Evolutionary conservation across 2,113 vertebrate species (phyloP).

Genomic region (Hippocampus guttulatus): DNA sequence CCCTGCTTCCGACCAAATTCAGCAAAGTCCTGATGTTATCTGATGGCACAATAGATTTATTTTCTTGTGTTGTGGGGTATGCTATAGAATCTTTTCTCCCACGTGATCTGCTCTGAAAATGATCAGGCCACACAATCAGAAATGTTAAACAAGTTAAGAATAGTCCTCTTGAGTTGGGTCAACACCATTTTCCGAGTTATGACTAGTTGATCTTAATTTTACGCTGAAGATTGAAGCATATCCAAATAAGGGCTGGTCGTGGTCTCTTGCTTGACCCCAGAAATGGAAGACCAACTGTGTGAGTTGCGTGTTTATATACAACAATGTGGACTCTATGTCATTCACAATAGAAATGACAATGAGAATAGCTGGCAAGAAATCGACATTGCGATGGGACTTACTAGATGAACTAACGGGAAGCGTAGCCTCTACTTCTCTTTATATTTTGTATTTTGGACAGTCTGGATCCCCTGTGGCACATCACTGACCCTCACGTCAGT

Average conservation of each 20-base stretch:
- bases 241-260: background rate
- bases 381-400: background rate
- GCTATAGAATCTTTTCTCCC: background rate
- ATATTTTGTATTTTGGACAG: background rate
- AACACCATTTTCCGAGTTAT: too few species aligned
- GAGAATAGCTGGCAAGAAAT: background rate
- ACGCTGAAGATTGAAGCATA: background rate
- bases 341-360: background rate
- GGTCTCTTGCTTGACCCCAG: background rate
- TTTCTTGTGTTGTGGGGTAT: background rate
- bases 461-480: background rate
- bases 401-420: background rate
- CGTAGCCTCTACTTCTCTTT: background rate
- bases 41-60: background rate
- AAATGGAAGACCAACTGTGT: background rate
- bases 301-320: background rate
- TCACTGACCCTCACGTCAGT: background rate
- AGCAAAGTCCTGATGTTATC: background rate
- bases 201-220: too few species aligned
- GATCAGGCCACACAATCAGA: background rate
- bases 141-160: background rate
- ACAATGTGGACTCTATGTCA: background rate
- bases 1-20: background rate
- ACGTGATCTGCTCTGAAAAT: background rate
- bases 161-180: too few species aligned